Conservation (phyloP, 2,797 vertebrate species). For the Anguilla obscura region DNA sequence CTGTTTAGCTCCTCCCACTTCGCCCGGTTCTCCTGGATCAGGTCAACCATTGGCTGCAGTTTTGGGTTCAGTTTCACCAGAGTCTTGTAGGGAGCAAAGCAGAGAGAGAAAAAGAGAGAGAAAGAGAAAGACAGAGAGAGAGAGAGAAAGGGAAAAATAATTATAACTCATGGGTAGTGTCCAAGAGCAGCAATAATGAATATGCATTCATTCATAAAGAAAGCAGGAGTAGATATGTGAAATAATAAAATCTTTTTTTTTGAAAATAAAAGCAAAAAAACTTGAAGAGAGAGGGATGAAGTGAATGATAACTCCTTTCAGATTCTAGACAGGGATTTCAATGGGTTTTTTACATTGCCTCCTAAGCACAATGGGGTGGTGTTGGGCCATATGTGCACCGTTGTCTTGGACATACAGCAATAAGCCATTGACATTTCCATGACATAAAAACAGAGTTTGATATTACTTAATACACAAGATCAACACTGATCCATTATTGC, state of each 20-base stretch:
- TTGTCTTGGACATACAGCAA: background rate
- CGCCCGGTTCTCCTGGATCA: conserved; percentile 82
- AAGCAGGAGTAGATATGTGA: background rate
- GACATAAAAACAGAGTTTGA: background rate
- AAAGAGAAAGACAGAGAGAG: background rate
- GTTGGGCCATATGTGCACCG: background rate
- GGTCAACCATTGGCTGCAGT: conserved; percentile 94
- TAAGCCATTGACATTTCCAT: background rate
- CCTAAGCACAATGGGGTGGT: background rate
- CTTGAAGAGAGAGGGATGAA: background rate
- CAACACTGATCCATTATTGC: background rate
- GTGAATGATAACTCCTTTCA: background rate
- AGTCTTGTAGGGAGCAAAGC: conserved; percentile 68
- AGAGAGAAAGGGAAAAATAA: background rate
- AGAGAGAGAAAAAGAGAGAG: background rate
- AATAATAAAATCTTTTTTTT: background rate
- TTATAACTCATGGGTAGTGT: background rate
- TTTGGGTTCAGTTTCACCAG: conserved; percentile 91
- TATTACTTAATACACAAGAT: background rate
- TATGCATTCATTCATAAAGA: background rate
- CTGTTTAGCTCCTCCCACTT: conserved; percentile 93
- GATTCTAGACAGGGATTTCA: background rate
- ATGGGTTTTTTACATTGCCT: background rate
- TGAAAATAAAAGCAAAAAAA: background rate
- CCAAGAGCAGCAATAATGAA: background rate